Evolutionary conservation across 2,797 vertebrate species (phyloP), one percentile per base, ranked within the genome.

Genomic region (Bradypodion pumilum): DNA sequence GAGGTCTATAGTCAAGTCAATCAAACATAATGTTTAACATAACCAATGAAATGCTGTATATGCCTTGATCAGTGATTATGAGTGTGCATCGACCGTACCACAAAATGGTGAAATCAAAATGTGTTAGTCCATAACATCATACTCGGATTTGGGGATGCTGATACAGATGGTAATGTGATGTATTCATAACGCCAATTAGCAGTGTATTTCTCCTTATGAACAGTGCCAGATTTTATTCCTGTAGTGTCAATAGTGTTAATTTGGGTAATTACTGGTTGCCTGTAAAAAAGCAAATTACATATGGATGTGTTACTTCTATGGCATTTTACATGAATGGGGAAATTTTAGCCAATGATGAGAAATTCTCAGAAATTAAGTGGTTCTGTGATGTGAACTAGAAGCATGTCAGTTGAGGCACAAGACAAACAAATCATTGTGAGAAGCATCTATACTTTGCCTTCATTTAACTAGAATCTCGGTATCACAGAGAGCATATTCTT

Each of bases 241-340:
- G 32, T 16, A 42, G 52, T 60, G 15, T 13, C 56, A 60, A 60
- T 9, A 82, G 87, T 32, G n/a, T 89, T 91, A 75, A 91, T 87
- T 78, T 83, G 59, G 75, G 63, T 74, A 37, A 0, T 5, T 37
- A 75, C 32, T 75, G 9, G 27, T 25, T 56, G 6, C 32, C 19
- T 75, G n/a, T 56, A 4, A 56, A 7, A 49, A 74, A 46, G 29
- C n/a, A 75, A 56, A 74, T 19, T 52, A 46, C n/a, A 32, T 32
- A 46, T 74, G 16, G 29, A 35, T 40, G 19, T 46, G 5, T 10
- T 32, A 35, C 21, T n/a, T n/a, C n/a, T n/a, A n/a, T n/a, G n/a
- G n/a, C n/a, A n/a, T n/a, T n/a, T n/a, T n/a, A n/a, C n/a, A n/a
- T n/a, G n/a, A n/a, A n/a, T n/a, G n/a, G 29, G 19, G 8, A 49